Base-by-base conservation (phyloP, 2,888 invertebrate species). In the Lordiphosa fenestrarum region DNA sequence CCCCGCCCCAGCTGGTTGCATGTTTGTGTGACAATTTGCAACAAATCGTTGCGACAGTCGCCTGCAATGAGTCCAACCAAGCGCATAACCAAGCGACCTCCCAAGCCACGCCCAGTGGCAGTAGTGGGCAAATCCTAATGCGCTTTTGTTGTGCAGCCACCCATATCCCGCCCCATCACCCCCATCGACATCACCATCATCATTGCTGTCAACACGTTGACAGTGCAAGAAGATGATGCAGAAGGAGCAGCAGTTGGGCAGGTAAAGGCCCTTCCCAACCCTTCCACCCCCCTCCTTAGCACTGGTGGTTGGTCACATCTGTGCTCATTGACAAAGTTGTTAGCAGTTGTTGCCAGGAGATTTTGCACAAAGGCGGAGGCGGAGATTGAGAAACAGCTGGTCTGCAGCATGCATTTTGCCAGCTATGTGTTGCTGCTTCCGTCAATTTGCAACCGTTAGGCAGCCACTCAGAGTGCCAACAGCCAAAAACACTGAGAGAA, bases 131-230 rank as follows among this genome's bases (percentile, higher is more conserved):
- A 44, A 64, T 64, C 73, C 78, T 76, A 77, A 77, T 77, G 69
- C 71, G 78, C 74, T 78, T 76, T 77, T 82, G 76, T 82, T 61
- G 62, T 69, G 66, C 70, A 75, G 19, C 44, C 38, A 30, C 62
- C 48, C 47, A 40, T 9, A 41, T 12, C 3, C 54, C 30, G 3
- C 53, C 9, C 39, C 55, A 60, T 54, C 69, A 64, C 58, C 47
- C 61, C 58, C 47, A 52, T 54, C 62, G 49, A 60, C 50, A 57
- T 59, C 59, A 47, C 62, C 69, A 64, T 64, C 74, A 69, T 80
- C 81, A 68, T 60, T 62, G 77, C 73, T 81, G 77, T 81, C 81
- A 81, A 67, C 81, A 73, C 75, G 73, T 61, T 67, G 81, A 69
- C 73, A 62, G 59, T 46, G 46, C 51, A 55, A 44, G 44, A 44